phyloP scores from a whole-genome alignment of 2,113 vertebrate species.

The Dendropsophus ebraccatus region DNA sequence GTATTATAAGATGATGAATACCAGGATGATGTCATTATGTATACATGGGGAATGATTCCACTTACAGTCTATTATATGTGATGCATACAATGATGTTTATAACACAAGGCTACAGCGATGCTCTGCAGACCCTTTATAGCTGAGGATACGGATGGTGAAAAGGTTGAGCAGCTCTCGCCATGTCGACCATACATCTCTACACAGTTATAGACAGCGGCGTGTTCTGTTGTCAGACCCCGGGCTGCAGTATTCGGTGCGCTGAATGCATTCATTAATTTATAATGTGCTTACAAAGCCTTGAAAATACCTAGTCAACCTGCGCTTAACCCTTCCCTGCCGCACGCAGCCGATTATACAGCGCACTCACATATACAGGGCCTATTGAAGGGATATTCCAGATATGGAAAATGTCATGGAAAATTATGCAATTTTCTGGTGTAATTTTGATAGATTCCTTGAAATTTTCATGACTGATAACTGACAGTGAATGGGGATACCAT shows the following conservation, averaged over 20 bases:
- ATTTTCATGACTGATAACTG: no score
- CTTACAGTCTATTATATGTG: not conserved
- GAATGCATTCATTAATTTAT: slow-evolving; percentile 29
- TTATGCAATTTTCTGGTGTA: not conserved
- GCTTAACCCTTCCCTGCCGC: slow-evolving; percentile 5
- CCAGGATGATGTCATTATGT: not conserved
- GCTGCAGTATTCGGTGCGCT: not conserved
- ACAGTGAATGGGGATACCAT: no score
- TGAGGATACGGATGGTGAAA: not conserved
- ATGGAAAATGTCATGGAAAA: not conserved
- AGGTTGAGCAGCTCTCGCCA: not conserved
- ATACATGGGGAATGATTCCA: not conserved
- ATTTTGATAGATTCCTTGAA: not conserved
- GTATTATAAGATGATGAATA: no score
- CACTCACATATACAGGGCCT: not conserved
- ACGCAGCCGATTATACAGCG: not conserved
- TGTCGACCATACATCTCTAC: not conserved
- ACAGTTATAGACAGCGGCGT: not conserved
- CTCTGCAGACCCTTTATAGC: not conserved
- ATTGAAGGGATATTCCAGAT: not conserved
- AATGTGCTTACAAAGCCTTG: slow-evolving; percentile 22
- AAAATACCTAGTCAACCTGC: slow-evolving; percentile 3
- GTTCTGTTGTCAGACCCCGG: slow-evolving; percentile 29
- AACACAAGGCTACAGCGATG: not conserved
- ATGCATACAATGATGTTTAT: not conserved